Evolutionary conservation across 2,888 invertebrate species (phyloP).

Genomic region (Dione vanillae): DNA sequence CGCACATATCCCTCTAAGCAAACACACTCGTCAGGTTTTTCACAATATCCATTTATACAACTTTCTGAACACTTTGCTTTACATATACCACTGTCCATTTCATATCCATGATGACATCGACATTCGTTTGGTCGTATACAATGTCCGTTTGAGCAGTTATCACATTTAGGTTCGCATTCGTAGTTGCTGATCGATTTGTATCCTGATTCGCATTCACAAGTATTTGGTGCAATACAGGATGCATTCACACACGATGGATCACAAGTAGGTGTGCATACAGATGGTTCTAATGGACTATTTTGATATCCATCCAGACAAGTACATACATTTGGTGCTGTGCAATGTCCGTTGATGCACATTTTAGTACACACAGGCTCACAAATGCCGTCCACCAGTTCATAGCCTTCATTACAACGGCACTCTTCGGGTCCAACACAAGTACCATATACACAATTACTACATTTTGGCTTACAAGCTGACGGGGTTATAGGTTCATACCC

Average conservation of each 20-base stretch:
- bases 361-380: constrained; percentile 47
- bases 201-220: constrained; percentile 50
- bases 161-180: constrained; percentile 48
- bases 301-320: constrained; percentile 42
- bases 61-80: constrained; percentile 49
- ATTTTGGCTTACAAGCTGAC: constrained; percentile 50
- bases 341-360: constrained; percentile 55
- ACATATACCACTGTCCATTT: constrained; percentile 48
- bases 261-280: constrained; percentile 53
- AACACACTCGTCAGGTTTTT: constrained; percentile 60
- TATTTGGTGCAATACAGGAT: constrained; percentile 55
- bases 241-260: constrained; percentile 54
- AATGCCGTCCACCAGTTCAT: constrained; percentile 32
- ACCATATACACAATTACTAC: constrained; percentile 54
- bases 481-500: constrained; percentile 43
- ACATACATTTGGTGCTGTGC: constrained; percentile 54
- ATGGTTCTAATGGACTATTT: constrained; percentile 14
- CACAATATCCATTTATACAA: constrained; percentile 54
- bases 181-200: neutral
- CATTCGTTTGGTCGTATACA: constrained; percentile 51
- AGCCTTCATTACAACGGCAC: constrained; percentile 51
- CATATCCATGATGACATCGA: constrained; percentile 51
- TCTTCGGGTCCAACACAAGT: constrained; percentile 53
- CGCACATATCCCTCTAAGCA: constrained; percentile 57
- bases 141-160: constrained; percentile 58